A percentile compares a stretch with the other conserved stretches of the same genome.
These are phyloP conservation scores for Bellardia bayeri DNA, from an alignment of 2,888 invertebrate genomes.

Conservation along the genomic window DNA sequence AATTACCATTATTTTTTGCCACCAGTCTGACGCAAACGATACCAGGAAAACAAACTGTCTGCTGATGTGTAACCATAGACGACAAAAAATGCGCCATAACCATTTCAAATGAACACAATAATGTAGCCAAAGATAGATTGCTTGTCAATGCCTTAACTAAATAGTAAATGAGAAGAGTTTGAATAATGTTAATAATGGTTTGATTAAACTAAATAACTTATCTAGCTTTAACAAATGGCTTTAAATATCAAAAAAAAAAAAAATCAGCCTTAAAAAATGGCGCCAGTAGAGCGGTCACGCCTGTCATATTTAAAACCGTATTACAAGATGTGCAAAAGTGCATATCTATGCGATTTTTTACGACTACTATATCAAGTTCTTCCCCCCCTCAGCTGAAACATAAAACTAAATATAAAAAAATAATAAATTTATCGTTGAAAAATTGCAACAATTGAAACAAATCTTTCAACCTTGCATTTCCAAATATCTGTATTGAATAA, in stretches of 20 bases:
- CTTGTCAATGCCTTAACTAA: constrained; percentile 35
- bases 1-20: constrained; percentile 6
- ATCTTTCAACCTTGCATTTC: too few relatives aligned
- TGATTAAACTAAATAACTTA: constrained; percentile 32
- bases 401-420: background rate
- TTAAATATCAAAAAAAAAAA: too few relatives aligned
- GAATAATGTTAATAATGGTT: background rate
- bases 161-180: too few relatives aligned
- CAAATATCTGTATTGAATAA: too few relatives aligned
- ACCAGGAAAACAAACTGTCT: constrained; percentile 40
- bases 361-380: constrained; percentile 51
- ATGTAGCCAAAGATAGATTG: background rate
- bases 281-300: background rate
- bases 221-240: constrained; percentile 52
- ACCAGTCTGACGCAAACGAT: constrained; percentile 18
- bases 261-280: constrained; percentile 55
- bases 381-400: constrained; percentile 54
- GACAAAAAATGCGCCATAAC: background rate
- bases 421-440: too few relatives aligned
- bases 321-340: constrained; percentile 60
- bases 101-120: constrained; percentile 22
- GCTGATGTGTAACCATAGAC: constrained; percentile 29
- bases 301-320: constrained; percentile 36
- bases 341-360: constrained; percentile 63
- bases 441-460: too few relatives aligned